phyloP scores from a whole-genome alignment of 1,140 invertebrate species.

The Potamilus streckersoni region DNA sequence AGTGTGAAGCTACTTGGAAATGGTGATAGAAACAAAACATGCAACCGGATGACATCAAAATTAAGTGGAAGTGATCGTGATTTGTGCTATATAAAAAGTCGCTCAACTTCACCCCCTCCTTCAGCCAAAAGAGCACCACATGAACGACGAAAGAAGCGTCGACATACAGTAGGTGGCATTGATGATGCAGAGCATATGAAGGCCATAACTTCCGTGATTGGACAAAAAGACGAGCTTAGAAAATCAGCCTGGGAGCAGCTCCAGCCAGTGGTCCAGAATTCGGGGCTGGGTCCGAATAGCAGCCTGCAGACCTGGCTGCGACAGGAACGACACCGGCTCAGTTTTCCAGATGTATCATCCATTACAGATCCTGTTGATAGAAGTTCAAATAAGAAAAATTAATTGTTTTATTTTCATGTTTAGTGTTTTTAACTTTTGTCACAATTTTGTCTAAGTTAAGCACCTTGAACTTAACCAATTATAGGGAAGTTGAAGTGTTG shows the following conservation, averaged over 20 bases:
- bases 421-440: too few species aligned
- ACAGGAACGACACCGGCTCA: slow-evolving; percentile 51
- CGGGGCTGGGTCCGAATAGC: slow-evolving; percentile 26
- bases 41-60: not conserved
- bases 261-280: slow-evolving; percentile 40
- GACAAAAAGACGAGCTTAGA: slow-evolving; percentile 52
- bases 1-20: slow-evolving; percentile 21
- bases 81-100: slow-evolving; percentile 14
- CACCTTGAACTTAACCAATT: too few species aligned
- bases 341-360: slow-evolving; percentile 50
- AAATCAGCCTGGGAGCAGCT: slow-evolving; percentile 69
- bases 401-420: too few species aligned
- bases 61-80: not conserved
- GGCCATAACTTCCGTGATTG: slow-evolving; percentile 67
- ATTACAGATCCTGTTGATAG: too few species aligned
- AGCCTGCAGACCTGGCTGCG: slow-evolving; percentile 56
- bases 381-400: too few species aligned
- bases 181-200: slow-evolving; percentile 82
- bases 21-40: slow-evolving; percentile 20
- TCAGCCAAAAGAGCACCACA: slow-evolving; percentile 21
- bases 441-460: too few species aligned
- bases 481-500: too few species aligned
- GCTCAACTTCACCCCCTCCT: slow-evolving; percentile 34
- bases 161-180: slow-evolving; percentile 92
- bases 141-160: slow-evolving; percentile 66